These are phyloP conservation scores for Spodoptera littoralis DNA, from an alignment of 2,888 invertebrate species.

Conservation along the genomic window DNA sequence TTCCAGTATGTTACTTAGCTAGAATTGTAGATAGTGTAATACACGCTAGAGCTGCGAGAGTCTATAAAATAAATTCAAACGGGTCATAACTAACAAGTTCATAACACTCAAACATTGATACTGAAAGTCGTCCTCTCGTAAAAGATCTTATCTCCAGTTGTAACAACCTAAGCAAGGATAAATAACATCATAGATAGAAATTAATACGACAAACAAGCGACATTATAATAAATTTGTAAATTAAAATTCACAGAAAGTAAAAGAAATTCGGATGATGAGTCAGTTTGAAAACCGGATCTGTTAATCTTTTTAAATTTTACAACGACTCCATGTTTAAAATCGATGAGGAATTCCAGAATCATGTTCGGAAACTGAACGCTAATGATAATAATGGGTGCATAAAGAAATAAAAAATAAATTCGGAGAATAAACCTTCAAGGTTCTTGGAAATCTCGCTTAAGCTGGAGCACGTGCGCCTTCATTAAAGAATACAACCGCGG, in stretches of 20 bases:
- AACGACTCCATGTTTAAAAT: constrained; percentile 24
- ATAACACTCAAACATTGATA: too few relatives aligned
- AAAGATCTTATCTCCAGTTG: too few relatives aligned
- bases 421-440: neutral
- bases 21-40: too few relatives aligned
- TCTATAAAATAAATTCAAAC: too few relatives aligned
- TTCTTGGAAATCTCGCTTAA: constrained; percentile 46
- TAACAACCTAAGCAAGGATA: constrained; percentile 2
- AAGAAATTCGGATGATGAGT: constrained; percentile 38
- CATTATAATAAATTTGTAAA: constrained; percentile 24
- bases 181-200: constrained; percentile 7
- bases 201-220: constrained; percentile 13
- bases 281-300: constrained; percentile 41
- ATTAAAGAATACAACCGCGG: constrained; percentile 24
- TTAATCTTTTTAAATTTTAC: constrained; percentile 22
- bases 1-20: too few relatives aligned
- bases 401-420: constrained; percentile 19
- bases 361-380: constrained; percentile 6
- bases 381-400: constrained; percentile 3
- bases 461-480: constrained; percentile 45
- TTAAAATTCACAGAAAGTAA: constrained; percentile 45
- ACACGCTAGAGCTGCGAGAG: too few relatives aligned
- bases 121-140: too few relatives aligned
- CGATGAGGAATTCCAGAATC: constrained; percentile 14
- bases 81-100: too few relatives aligned